Conservation (phyloP, 1,140 invertebrate genomes). For the Cydia fagiglandana region DNA sequence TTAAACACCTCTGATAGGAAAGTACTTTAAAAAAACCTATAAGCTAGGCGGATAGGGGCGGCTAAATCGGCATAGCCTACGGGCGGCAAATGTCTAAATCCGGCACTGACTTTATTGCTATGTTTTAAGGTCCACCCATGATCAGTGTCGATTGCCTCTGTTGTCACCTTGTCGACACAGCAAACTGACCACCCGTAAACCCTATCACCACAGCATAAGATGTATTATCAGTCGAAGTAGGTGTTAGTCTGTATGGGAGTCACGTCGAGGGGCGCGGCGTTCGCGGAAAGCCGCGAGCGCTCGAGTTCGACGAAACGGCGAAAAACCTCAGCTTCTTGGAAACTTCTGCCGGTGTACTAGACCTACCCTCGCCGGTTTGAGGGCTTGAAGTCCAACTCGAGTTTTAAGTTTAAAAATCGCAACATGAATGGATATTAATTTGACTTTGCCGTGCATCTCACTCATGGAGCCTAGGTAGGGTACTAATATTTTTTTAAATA, state of each 20-base stretch:
- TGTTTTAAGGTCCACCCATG: too few relatives aligned
- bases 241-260: background rate
- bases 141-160: too few relatives aligned
- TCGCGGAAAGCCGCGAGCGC: background rate
- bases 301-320: background rate
- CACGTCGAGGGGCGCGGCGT: background rate
- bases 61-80: too few relatives aligned
- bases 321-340: slow-evolving; percentile 4
- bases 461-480: background rate
- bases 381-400: background rate
- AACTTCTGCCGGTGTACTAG: background rate
- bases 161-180: background rate
- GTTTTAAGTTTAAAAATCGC: background rate
- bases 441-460: too few relatives aligned
- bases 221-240: background rate
- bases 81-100: too few relatives aligned
- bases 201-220: background rate
- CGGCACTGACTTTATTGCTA: too few relatives aligned
- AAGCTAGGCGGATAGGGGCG: too few relatives aligned
- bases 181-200: background rate
- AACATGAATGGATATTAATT: too few relatives aligned
- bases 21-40: too few relatives aligned
- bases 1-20: too few relatives aligned
- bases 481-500: too few relatives aligned
- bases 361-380: background rate